Conservation (phyloP, 2,797 vertebrate genomes). For the Chaetophractus vellerosus region DNA sequence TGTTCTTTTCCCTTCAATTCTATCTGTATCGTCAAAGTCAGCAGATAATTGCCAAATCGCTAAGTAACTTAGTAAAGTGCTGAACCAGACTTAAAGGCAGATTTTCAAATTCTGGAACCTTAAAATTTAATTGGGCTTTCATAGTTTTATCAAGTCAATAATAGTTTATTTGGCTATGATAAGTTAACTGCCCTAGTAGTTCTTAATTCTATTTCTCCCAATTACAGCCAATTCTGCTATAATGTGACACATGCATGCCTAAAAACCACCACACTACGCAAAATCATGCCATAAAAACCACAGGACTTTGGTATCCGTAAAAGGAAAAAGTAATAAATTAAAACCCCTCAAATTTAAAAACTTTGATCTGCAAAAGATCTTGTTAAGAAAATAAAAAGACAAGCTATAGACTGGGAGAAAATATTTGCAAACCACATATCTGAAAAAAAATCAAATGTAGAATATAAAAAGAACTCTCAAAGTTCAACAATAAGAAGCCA, state of each 20-base stretch:
- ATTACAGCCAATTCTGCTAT: neutral
- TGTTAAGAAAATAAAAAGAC: neutral
- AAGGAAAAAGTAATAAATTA: neutral
- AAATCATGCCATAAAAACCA: neutral
- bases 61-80: neutral
- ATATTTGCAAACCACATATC: neutral
- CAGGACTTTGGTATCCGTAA: neutral
- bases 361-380: neutral
- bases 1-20: neutral
- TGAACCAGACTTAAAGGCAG: neutral
- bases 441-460: neutral
- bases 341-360: neutral
- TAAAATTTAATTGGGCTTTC: neutral
- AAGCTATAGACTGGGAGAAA: neutral
- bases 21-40: neutral
- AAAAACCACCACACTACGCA: neutral
- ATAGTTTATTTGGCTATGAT: constrained; percentile 31
- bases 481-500: neutral
- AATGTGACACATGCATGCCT: neutral
- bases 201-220: constrained; percentile 12
- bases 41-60: neutral
- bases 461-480: constrained; percentile 39
- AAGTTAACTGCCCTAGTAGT: neutral
- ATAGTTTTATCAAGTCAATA: neutral
- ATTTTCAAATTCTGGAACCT: constrained; percentile 23